phyloP scores from a whole-genome alignment of 2,113 vertebrate genomes.

The Crotophaga sulcirostris region DNA sequence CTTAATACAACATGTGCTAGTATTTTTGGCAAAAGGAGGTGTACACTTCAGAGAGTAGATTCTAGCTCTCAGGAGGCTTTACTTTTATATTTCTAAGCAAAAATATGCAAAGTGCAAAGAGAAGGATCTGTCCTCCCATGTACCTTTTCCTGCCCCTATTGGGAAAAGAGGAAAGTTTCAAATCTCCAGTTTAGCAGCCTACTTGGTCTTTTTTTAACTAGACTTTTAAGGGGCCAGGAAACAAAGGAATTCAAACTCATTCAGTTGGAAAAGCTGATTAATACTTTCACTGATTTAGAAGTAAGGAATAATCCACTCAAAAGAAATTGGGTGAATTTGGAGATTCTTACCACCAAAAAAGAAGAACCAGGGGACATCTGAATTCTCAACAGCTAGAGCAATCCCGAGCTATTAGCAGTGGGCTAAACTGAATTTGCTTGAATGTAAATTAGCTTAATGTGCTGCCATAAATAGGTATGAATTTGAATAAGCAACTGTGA shows the following conservation, averaged over 20 bases:
- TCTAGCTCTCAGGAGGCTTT: not conserved
- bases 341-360: not conserved
- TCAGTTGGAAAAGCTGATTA: slow-evolving; percentile 39
- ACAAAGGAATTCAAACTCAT: not conserved
- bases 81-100: not conserved
- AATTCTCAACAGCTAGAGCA: not conserved
- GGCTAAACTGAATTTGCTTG: slow-evolving; percentile 1
- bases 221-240: not conserved
- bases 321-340: not conserved
- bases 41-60: not conserved
- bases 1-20: not conserved
- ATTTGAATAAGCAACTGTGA: slow-evolving; percentile 26
- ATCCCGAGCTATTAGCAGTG: not conserved
- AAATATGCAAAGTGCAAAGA: not conserved
- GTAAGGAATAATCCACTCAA: not conserved
- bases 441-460: slow-evolving; percentile 22
- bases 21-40: not conserved
- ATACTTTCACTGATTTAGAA: slow-evolving; percentile 15
- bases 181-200: not conserved
- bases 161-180: not conserved
- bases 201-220: not conserved
- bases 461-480: slow-evolving; percentile 8
- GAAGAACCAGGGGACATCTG: not conserved
- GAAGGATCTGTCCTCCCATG: not conserved
- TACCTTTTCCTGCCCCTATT: not conserved